Base-by-base conservation (phyloP, 2,888 invertebrate genomes). In the Agapetus fuscipes region DNA sequence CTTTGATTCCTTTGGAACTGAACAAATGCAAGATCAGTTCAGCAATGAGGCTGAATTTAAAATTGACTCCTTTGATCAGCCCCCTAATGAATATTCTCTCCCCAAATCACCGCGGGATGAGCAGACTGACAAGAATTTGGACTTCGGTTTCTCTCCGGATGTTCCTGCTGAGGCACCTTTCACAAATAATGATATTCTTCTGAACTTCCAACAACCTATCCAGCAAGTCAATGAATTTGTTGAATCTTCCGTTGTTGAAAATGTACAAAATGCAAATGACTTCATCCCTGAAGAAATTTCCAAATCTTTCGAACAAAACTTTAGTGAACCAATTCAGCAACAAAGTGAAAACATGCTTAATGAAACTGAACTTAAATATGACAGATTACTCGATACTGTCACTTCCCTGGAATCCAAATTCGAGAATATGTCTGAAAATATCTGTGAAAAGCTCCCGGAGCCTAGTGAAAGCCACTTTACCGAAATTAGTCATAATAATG, bases 151-250 rank as follows among this genome's bases (percentile, higher is more conserved):
- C n/a, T n/a, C n/a, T n/a, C n/a, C n/a, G n/a, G n/a, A n/a, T n/a
- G n/a, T n/a, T n/a, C n/a, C n/a, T n/a, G n/a, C n/a, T n/a, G n/a
- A n/a, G n/a, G n/a, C n/a, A n/a, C n/a, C n/a, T n/a, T n/a, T n/a
- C n/a, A n/a, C n/a, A n/a, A n/a, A n/a, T n/a, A n/a, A n/a, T n/a
- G n/a, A n/a, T n/a, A n/a, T n/a, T n/a, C n/a, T n/a, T n/a, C 24
- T 27, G 16, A 34, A 44, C 16, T 34, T 30, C 13, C 39, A 34
- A 24, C 20, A 11, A 12, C 16, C 34, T 5, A 17, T 30, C 5
- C 24, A 30, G 30, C 27, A 40, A 17, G n/a, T 37, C 17, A 34
- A 38, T 38, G 45, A 45, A 36, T 34, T 41, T 15, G 30, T 41
- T 5, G 45, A 45, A 37, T 35, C 45, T 1, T 30, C 26, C 17